These are phyloP conservation scores for Myopa testacea DNA, from an alignment of 2,888 invertebrate genomes.

Conservation along the genomic window DNA sequence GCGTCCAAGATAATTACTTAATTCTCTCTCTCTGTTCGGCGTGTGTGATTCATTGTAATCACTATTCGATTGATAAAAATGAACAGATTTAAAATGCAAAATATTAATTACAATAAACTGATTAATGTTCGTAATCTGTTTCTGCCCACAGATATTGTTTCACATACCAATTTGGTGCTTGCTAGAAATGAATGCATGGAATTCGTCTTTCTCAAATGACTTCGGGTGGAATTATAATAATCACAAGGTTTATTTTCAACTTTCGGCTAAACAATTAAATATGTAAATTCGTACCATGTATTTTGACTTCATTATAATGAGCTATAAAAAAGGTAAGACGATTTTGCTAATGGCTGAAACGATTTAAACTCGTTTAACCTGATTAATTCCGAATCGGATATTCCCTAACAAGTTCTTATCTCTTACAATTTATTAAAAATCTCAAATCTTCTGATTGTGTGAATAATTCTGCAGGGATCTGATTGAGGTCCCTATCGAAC, in stretches of 20 bases:
- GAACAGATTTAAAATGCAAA: too few species aligned
- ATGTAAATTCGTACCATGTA: constrained; percentile 12
- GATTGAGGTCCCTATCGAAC: too few species aligned
- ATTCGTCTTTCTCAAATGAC: background rate
- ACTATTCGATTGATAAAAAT: too few species aligned
- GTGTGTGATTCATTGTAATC: too few species aligned
- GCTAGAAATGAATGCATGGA: background rate
- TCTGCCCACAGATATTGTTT: background rate
- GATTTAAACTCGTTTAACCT: background rate
- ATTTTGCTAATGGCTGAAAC: constrained; percentile 1
- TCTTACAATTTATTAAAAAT: constrained; percentile 1
- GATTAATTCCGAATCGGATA: background rate
- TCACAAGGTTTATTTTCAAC: background rate
- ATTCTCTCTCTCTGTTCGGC: too few species aligned
- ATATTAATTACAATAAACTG: background rate
- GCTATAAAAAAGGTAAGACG: background rate
- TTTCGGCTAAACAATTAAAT: constrained; percentile 20
- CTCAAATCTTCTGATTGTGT: too few species aligned
- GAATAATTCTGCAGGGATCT: too few species aligned
- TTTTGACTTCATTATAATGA: constrained; percentile 8
- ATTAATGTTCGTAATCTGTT: constrained; percentile 16
- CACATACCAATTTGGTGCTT: background rate
- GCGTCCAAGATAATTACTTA: too few species aligned
- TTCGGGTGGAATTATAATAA: background rate
- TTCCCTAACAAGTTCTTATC: background rate